These are phyloP conservation scores for Hemicrepidius hirtus DNA, from an alignment of 2,888 invertebrate species.

Conservation along the genomic window DNA sequence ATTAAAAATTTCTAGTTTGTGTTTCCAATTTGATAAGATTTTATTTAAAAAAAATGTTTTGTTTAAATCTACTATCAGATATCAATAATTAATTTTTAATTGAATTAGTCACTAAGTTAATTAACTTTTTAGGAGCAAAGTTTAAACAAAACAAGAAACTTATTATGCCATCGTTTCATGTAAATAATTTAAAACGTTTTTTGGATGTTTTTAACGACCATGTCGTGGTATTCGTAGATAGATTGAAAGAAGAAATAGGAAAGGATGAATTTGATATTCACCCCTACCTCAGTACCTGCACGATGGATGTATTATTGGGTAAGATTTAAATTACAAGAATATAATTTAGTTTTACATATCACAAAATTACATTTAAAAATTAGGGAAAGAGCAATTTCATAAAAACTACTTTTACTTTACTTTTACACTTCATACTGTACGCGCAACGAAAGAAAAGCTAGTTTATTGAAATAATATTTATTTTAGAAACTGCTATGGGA, in stretches of 20 bases:
- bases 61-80: too few species aligned
- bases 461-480: too few species aligned
- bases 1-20: too few species aligned
- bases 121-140: slow-evolving; percentile 52
- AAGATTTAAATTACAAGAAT: too few species aligned
- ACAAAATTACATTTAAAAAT: too few species aligned
- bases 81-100: not conserved
- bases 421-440: too few species aligned
- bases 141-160: slow-evolving; percentile 59
- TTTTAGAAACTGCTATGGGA: slow-evolving; percentile 58
- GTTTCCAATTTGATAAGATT: too few species aligned
- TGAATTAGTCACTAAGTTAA: not conserved
- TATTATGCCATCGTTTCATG: slow-evolving; percentile 58
- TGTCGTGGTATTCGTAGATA: slow-evolving; percentile 48
- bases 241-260: slow-evolving; percentile 51
- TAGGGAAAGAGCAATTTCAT: too few species aligned
- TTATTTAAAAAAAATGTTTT: too few species aligned
- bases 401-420: too few species aligned
- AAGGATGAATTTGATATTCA: slow-evolving; percentile 59
- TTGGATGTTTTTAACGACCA: slow-evolving; percentile 58
- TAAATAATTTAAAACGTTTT: slow-evolving; percentile 57
- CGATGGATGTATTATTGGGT: slow-evolving; percentile 59
- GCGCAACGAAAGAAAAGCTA: too few species aligned
- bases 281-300: slow-evolving; percentile 53
- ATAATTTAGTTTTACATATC: too few species aligned